Evolutionary conservation across 2,888 invertebrate species (phyloP).

Genomic region (Polydrusus cervinus): DNA sequence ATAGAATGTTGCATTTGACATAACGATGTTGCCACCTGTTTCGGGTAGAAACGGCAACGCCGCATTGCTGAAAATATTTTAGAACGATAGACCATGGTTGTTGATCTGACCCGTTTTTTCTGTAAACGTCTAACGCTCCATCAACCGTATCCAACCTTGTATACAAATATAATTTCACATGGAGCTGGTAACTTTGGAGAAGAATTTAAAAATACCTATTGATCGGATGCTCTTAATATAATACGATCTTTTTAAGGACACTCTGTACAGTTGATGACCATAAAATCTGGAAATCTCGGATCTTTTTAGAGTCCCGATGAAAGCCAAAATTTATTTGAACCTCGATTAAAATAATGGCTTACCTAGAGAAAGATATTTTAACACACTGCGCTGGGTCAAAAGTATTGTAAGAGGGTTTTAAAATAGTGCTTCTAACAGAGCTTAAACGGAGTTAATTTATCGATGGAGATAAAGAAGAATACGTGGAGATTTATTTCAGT

Average conservation of each 20-base stretch:
- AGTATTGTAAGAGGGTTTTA: slow-evolving; percentile 23
- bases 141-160: no score
- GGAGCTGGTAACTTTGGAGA: no score
- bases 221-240: no score
- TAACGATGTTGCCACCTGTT: no score
- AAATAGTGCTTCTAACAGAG: slow-evolving; percentile 12
- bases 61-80: no score
- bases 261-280: not conserved
- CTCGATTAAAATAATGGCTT: slow-evolving; percentile 25
- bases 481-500: slow-evolving; percentile 4
- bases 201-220: no score
- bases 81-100: no score
- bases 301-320: slow-evolving; percentile 1
- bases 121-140: no score
- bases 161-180: no score
- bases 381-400: slow-evolving; percentile 8
- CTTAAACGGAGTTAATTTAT: slow-evolving; percentile 21
- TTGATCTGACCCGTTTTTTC: no score
- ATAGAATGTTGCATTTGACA: no score
- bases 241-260: not conserved
- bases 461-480: slow-evolving; percentile 12
- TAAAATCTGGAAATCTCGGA: not conserved
- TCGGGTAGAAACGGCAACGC: no score
- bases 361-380: slow-evolving; percentile 13
- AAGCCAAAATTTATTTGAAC: slow-evolving; percentile 20